phyloP scores from a whole-genome alignment of 2,113 vertebrate genomes.

The Megaceryle maxima region DNA sequence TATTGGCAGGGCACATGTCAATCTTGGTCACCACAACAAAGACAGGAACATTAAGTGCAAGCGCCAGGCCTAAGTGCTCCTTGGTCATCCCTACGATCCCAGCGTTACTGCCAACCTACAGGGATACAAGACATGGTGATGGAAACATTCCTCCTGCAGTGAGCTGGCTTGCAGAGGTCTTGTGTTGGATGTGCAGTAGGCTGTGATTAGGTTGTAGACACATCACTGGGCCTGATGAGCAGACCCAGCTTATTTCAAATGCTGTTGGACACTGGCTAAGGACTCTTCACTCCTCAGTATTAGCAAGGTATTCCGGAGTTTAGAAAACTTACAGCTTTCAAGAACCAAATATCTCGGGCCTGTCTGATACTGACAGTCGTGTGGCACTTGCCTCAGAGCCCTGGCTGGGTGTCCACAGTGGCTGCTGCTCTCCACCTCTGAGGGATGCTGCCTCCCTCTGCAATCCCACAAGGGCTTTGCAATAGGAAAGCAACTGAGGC shows the following conservation, averaged over 20 bases:
- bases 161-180: neutral
- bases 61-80: constrained; percentile 94
- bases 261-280: neutral
- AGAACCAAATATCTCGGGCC: neutral
- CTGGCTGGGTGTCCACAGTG: neutral
- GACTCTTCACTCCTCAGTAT: neutral
- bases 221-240: neutral
- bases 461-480: neutral
- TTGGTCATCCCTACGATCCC: constrained; percentile 99
- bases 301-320: neutral
- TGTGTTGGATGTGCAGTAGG: neutral
- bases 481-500: neutral
- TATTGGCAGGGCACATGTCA: constrained; percentile 98
- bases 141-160: neutral
- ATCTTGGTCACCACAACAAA: constrained; percentile 99
- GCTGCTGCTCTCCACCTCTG: neutral
- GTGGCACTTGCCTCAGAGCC: neutral
- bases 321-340: neutral
- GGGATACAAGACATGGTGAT: neutral
- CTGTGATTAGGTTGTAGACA: neutral
- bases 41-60: constrained; percentile 95
- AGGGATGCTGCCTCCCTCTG: neutral
- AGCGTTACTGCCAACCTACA: constrained; percentile 96
- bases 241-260: neutral
- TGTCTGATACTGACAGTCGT: neutral